Evolutionary conservation across 64 coral and sea anemone genomes (phyloP).

Genomic region (Orbicella faveolata): DNA sequence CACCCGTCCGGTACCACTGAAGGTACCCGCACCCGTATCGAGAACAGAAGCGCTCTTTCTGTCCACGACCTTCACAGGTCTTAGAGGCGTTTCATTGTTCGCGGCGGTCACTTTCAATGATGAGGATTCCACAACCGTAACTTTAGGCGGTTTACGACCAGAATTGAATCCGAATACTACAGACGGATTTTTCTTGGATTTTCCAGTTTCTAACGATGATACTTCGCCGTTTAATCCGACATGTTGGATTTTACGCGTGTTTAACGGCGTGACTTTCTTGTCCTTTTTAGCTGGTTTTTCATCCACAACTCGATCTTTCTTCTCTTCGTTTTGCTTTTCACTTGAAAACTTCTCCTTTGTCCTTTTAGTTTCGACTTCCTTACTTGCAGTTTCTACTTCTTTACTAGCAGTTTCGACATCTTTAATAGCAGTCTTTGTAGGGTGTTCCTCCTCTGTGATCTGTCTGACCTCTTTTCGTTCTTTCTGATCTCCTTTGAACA

Average conservation of each 20-base stretch:
- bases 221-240: slow-evolving; percentile 84
- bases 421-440: neutral
- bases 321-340: neutral
- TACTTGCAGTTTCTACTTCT: neutral
- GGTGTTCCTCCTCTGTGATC: neutral
- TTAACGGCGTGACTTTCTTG: neutral
- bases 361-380: neutral
- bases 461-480: slow-evolving; percentile 1
- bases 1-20: slow-evolving; percentile 3
- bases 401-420: neutral
- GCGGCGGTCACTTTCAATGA: neutral
- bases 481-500: slow-evolving; percentile 72
- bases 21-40: neutral
- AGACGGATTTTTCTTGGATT: neutral
- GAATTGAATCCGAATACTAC: slow-evolving; percentile 27
- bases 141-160: slow-evolving; percentile 4
- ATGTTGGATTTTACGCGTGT: slow-evolving; percentile 75
- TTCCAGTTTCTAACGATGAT: slow-evolving; percentile 46
- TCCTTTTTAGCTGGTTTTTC: neutral
- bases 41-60: slow-evolving; percentile 69
- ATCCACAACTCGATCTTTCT: neutral
- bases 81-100: neutral
- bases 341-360: neutral
- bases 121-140: slow-evolving; percentile 36
- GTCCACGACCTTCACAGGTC: slow-evolving; percentile 59